These are phyloP conservation scores for Agrochola macilenta DNA, from an alignment of 2,888 invertebrate genomes.

Conservation along the genomic window DNA sequence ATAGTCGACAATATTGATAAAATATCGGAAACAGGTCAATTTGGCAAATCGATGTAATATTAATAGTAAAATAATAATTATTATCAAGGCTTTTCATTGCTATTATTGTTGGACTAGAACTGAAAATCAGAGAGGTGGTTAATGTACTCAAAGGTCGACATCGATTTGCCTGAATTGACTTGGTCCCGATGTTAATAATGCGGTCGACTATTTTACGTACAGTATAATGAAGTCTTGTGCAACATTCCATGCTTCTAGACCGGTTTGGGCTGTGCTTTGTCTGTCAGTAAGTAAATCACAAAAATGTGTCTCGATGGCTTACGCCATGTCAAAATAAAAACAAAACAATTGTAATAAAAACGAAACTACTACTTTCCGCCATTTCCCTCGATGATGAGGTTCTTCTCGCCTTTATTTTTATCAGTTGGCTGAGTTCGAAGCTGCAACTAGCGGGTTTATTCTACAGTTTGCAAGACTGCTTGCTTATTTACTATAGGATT, in stretches of 20 bases:
- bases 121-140: not conserved
- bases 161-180: not conserved
- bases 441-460: not conserved
- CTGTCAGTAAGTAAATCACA: no score
- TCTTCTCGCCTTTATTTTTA: not conserved
- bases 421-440: not conserved
- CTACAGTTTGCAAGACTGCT: not conserved
- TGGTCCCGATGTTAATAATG: not conserved
- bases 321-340: no score
- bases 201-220: no score
- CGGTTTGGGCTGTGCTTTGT: no score
- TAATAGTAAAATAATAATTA: not conserved
- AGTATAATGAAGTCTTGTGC: no score
- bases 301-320: no score
- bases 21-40: conserved; percentile 11
- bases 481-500: not conserved
- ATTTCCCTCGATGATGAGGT: not conserved
- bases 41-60: not conserved
- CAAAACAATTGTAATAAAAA: no score
- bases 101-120: not conserved
- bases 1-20: not conserved
- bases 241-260: no score
- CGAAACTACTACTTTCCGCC: not conserved
- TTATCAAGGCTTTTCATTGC: not conserved
- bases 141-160: not conserved